Conservation (phyloP, 92 coral and sea anemone species). For the Epizoanthus scotinus region DNA sequence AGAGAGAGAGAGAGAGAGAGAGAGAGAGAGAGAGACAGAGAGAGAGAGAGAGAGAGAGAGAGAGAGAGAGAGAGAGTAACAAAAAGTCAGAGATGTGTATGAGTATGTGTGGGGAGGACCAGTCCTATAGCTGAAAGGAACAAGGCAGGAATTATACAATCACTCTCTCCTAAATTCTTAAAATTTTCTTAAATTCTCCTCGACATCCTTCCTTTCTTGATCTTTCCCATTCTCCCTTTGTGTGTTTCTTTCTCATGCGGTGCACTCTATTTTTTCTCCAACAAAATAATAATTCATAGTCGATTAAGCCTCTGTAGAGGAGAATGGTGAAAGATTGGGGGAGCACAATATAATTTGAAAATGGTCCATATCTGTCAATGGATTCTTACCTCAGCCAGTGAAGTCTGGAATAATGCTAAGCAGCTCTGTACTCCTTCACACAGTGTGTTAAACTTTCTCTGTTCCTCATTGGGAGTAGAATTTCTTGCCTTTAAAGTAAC, state of each 20-base stretch:
- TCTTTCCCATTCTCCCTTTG: no score
- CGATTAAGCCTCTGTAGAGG: neutral
- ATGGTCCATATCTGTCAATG: neutral
- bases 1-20: no score
- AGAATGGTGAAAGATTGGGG: neutral
- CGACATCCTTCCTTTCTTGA: no score
- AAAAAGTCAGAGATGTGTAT: no score
- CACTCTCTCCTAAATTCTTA: no score
- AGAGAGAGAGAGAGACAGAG: no score
- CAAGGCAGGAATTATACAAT: no score
- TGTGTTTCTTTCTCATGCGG: neutral
- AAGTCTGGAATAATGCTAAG: conserved; percentile 85
- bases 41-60: neutral
- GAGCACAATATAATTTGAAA: no score
- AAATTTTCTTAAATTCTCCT: no score
- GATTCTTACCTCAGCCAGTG: conserved; percentile 74
- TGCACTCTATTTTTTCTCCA: neutral
- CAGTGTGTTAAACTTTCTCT: conserved; percentile 76
- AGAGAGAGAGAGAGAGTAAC: no score
- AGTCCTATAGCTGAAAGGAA: no score
- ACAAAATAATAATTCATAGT: neutral
- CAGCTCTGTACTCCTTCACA: conserved; percentile 92
- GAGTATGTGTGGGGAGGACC: no score
- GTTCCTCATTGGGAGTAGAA: conserved; percentile 68
- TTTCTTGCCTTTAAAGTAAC: conserved; percentile 43